A percentile compares a stretch with the other conserved stretches of the same genome.
Conservation (phyloP, 2,797 vertebrate genomes). For the Sebastolobus alascanus region DNA sequence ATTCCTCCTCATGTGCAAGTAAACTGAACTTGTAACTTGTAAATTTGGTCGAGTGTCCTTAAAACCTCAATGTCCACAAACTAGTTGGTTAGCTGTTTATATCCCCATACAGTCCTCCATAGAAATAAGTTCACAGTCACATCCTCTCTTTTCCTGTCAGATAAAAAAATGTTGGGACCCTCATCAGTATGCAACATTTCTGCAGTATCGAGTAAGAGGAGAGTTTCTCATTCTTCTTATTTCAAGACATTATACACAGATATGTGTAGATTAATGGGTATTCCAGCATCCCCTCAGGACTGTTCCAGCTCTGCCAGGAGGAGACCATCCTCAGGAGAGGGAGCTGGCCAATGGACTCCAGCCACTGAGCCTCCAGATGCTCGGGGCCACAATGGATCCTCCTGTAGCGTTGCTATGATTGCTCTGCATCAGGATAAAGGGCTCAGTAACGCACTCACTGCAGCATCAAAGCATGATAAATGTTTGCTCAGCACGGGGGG, state of each 20-base stretch:
- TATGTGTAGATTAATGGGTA: slow-evolving; percentile 14
- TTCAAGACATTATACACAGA: background rate
- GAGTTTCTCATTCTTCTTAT: slow-evolving; percentile 1
- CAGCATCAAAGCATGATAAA: slow-evolving; percentile 42
- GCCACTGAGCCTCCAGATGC: slow-evolving; percentile 30
- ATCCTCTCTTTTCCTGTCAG: background rate
- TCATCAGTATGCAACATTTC: slow-evolving; percentile 18
- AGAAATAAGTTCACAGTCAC: background rate
- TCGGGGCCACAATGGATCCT: slow-evolving; percentile 24
- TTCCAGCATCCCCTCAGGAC: slow-evolving; percentile 17
- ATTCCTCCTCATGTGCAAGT: background rate
- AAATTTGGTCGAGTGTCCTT: background rate
- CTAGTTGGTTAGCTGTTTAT: background rate
- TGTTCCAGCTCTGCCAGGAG: slow-evolving; percentile 8
- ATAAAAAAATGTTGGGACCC: background rate
- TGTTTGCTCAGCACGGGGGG: slow-evolving; percentile 41
- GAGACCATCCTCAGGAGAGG: slow-evolving; percentile 13
- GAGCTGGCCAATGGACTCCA: slow-evolving; percentile 17
- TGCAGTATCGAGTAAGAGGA: background rate
- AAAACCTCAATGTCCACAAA: background rate
- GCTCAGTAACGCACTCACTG: slow-evolving; percentile 37
- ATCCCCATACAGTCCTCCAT: background rate
- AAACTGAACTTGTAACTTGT: background rate
- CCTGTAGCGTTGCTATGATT: slow-evolving; percentile 20
- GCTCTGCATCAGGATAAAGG: slow-evolving; percentile 35